These are phyloP conservation scores for Synodontis membranacea DNA, from an alignment of 2,113 vertebrate species.

Conservation along the genomic window DNA sequence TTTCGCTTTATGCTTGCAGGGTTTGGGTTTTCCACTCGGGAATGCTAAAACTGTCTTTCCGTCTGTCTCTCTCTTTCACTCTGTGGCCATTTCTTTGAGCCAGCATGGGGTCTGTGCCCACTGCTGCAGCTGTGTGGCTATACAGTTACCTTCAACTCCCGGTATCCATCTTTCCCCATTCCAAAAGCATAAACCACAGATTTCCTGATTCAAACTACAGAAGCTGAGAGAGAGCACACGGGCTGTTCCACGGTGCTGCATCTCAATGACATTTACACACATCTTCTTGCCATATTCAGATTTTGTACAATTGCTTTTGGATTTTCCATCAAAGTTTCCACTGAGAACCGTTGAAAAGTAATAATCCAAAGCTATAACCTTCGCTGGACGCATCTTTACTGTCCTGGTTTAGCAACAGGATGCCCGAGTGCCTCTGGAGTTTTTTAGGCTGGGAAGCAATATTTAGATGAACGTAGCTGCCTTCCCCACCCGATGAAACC, in stretches of 20 bases:
- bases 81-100: not conserved
- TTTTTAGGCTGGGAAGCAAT: conserved; percentile 60
- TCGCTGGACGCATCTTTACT: not conserved
- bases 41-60: conserved; percentile 34
- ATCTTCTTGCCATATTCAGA: not conserved
- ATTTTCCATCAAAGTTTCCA: no score
- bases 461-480: conserved; percentile 63
- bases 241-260: not conserved
- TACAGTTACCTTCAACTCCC: conserved; percentile 47
- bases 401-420: conserved; percentile 7
- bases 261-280: conserved; percentile 12
- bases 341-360: not conserved
- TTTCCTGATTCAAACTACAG: conserved; percentile 43
- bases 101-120: conserved; percentile 41
- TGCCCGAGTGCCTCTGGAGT: conserved; percentile 55
- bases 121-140: conserved; percentile 54
- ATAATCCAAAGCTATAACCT: not conserved
- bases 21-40: conserved; percentile 26
- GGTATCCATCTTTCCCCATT: conserved; percentile 40
- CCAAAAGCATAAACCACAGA: conserved; percentile 42
- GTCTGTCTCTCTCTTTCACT: not conserved
- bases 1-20: not conserved
- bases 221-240: conserved; percentile 2
- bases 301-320: conserved; percentile 27
- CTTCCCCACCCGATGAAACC: conserved; percentile 53